phyloP scores from a whole-genome alignment of 2,797 vertebrate genomes.

The Mastacembelus armatus region DNA sequence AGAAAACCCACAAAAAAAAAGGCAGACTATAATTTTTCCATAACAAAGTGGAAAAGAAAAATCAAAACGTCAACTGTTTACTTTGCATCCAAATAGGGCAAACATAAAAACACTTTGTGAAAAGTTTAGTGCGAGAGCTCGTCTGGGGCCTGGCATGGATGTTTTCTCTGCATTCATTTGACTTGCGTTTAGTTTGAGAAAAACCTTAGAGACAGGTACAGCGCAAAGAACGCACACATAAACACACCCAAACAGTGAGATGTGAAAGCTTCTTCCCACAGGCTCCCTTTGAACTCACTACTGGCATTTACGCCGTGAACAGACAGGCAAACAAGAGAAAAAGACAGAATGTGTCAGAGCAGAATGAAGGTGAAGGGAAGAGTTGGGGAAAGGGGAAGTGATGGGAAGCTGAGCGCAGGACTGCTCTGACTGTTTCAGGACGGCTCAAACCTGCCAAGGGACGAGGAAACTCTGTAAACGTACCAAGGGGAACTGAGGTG shows the following conservation, averaged over 20 bases:
- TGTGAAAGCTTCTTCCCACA: constrained; percentile 26
- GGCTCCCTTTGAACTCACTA: constrained; percentile 51
- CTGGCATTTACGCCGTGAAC: constrained; percentile 42
- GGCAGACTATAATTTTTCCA: background rate
- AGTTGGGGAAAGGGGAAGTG: constrained; percentile 6
- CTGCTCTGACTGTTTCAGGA: constrained; percentile 37
- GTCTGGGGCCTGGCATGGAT: constrained; percentile 21
- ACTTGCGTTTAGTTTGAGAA: constrained; percentile 57
- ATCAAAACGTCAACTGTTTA: constrained; percentile 22
- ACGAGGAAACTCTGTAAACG: constrained; percentile 22
- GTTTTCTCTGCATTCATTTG: constrained; percentile 51
- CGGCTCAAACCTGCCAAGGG: constrained; percentile 19
- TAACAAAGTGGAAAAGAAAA: constrained; percentile 13
- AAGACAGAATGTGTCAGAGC: constrained; percentile 24
- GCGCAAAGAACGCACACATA: constrained; percentile 17
- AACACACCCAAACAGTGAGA: constrained; percentile 21
- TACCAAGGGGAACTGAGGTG: constrained; percentile 44
- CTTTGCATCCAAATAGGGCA: constrained; percentile 7
- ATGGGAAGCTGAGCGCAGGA: constrained; percentile 14
- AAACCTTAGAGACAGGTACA: constrained; percentile 39
- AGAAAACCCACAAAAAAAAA: constrained; percentile 17
- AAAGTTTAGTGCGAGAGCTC: constrained; percentile 21
- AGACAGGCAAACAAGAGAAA: constrained; percentile 38
- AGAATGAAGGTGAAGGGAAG: constrained; percentile 35
- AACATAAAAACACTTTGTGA: constrained; percentile 32